A percentile compares a stretch with the other conserved stretches of the same genome.
These are phyloP conservation scores for Nebria brevicollis DNA, from an alignment of 2,888 invertebrate species.

Conservation along the genomic window DNA sequence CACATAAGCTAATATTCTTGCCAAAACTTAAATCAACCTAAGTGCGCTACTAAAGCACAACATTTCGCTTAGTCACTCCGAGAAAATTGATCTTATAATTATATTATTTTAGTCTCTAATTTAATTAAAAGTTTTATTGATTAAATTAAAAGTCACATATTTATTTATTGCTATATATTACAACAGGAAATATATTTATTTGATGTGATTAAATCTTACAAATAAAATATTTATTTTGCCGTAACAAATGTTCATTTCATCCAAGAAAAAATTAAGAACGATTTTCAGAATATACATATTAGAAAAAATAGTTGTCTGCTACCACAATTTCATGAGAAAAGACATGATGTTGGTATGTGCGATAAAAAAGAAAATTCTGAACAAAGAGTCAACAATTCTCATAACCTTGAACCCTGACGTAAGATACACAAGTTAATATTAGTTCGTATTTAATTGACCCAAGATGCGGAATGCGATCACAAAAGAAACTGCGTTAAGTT, in stretches of 20 bases:
- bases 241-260: too few species aligned
- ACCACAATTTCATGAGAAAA: not conserved
- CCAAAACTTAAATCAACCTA: slow-evolving; percentile 3
- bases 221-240: too few species aligned
- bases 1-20: slow-evolving; percentile 14
- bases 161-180: too few species aligned
- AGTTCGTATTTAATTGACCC: slow-evolving; percentile 7
- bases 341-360: not conserved
- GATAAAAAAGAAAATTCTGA: not conserved
- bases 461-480: slow-evolving; percentile 18
- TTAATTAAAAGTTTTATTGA: too few species aligned
- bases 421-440: slow-evolving; percentile 3
- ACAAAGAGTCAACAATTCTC: slow-evolving; percentile 18
- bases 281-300: too few species aligned
- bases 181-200: too few species aligned
- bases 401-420: slow-evolving; percentile 17
- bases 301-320: not conserved
- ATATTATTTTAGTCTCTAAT: too few species aligned
- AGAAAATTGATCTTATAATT: not conserved
- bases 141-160: too few species aligned
- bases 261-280: too few species aligned
- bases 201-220: too few species aligned
- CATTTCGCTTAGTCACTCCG: not conserved
- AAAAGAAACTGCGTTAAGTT: slow-evolving; percentile 6
- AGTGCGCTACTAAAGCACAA: not conserved